Evolutionary conservation across 2,797 vertebrate genomes (phyloP).

Genomic region (Adrianichthys oophorus): DNA sequence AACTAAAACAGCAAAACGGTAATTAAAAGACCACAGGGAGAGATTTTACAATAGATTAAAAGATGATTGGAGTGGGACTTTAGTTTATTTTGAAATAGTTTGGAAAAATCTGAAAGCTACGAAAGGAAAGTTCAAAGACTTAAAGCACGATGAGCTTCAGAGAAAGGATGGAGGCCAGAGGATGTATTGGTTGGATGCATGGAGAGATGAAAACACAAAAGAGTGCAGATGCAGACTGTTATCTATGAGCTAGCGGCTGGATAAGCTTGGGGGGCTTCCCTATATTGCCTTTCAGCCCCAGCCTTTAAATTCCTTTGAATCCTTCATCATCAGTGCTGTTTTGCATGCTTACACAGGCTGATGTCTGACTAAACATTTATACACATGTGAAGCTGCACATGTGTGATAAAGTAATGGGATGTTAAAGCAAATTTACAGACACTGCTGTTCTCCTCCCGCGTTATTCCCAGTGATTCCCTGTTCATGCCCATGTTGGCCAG

Average conservation of each 20-base stretch:
- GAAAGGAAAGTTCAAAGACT: slow-evolving; percentile 29
- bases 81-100: slow-evolving; percentile 40
- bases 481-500: slow-evolving; percentile 51
- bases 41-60: too few species aligned
- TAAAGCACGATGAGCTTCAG: slow-evolving; percentile 21
- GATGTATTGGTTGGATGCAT: slow-evolving; percentile 32
- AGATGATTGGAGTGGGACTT: too few species aligned
- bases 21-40: too few species aligned
- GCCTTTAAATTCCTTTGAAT: slow-evolving; percentile 38
- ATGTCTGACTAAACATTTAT: slow-evolving; percentile 56
- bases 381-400: slow-evolving; percentile 46
- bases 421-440: slow-evolving; percentile 27
- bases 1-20: too few species aligned
- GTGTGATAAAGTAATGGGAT: slow-evolving; percentile 58
- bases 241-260: slow-evolving; percentile 52
- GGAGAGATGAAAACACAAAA: slow-evolving; percentile 49
- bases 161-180: slow-evolving; percentile 26
- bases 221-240: slow-evolving; percentile 43
- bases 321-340: slow-evolving; percentile 22
- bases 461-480: slow-evolving; percentile 44
- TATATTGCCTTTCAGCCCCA: slow-evolving; percentile 24
- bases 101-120: slow-evolving; percentile 24
- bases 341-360: slow-evolving; percentile 36
- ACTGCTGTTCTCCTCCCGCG: slow-evolving; percentile 50
- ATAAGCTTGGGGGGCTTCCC: slow-evolving; percentile 40